These are phyloP conservation scores for Drosophila bunnanda DNA, from an alignment of 2,888 invertebrate species.

Conservation along the genomic window DNA sequence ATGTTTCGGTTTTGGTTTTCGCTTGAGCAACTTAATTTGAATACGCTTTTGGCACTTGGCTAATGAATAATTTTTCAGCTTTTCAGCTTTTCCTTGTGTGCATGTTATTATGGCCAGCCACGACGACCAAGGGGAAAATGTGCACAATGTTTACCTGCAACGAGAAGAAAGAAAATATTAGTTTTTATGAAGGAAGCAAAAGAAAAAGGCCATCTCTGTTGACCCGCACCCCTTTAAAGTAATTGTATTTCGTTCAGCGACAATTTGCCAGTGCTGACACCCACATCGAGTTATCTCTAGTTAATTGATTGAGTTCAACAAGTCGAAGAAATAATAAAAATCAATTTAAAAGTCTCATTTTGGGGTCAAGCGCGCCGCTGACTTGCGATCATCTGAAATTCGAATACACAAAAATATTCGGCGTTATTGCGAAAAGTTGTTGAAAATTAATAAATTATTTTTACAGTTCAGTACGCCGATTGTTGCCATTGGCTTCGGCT, in stretches of 20 bases:
- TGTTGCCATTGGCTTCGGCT: constrained; percentile 25
- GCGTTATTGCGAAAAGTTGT: constrained; percentile 67
- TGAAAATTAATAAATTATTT: constrained; percentile 51
- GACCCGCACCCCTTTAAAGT: constrained; percentile 31
- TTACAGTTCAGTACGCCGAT: constrained; percentile 30
- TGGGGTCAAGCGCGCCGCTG: constrained; percentile 70
- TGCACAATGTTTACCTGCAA: constrained; percentile 59
- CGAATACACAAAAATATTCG: constrained; percentile 39
- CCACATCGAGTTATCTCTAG: constrained; percentile 73
- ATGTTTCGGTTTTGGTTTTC: constrained; percentile 68
- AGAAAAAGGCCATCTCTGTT: constrained; percentile 22
- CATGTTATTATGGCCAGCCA: constrained; percentile 20
- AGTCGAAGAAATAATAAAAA: constrained; percentile 81
- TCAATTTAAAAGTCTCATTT: constrained; percentile 72
- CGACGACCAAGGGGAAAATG: constrained; percentile 10
- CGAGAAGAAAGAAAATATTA: constrained; percentile 33
- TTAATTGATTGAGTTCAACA: constrained; percentile 83
- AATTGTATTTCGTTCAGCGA: constrained; percentile 17
- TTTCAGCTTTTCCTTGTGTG: constrained; percentile 42
- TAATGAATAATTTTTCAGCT: constrained; percentile 57
- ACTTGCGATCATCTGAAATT: constrained; percentile 50
- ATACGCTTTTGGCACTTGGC: constrained; percentile 73
- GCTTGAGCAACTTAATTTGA: constrained; percentile 71
- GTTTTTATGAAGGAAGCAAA: constrained; percentile 14
- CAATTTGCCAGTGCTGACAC: constrained; percentile 66